phyloP scores from a whole-genome alignment of 1,140 invertebrate genomes.

The Dendrolimus kikuchii region DNA sequence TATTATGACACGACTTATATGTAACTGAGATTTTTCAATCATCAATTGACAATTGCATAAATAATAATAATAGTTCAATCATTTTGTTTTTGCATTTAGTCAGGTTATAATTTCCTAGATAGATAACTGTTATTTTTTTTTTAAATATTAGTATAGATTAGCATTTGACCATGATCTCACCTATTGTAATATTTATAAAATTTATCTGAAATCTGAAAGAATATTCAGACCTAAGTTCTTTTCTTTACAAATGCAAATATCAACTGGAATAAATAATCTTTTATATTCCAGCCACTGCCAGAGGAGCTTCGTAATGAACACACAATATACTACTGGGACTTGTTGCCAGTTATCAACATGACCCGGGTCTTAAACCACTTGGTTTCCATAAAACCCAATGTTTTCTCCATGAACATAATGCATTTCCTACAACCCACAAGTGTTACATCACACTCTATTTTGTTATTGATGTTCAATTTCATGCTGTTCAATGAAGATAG shows the following conservation, averaged over 20 bases:
- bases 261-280: neutral
- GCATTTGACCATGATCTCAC: too few relatives aligned
- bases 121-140: too few relatives aligned
- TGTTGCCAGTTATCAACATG: slow-evolving; percentile 52
- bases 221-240: too few relatives aligned
- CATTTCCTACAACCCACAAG: slow-evolving; percentile 41
- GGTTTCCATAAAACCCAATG: slow-evolving; percentile 25
- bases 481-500: slow-evolving; percentile 43
- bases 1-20: too few relatives aligned
- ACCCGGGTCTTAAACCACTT: slow-evolving; percentile 43
- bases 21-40: too few relatives aligned
- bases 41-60: too few relatives aligned
- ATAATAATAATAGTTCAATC: too few relatives aligned
- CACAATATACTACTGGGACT: slow-evolving; percentile 48
- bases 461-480: slow-evolving; percentile 41
- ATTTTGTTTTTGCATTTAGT: too few relatives aligned
- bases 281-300: slow-evolving; percentile 36
- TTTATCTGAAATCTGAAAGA: too few relatives aligned
- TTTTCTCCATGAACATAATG: slow-evolving; percentile 25
- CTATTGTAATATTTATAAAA: too few relatives aligned
- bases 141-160: too few relatives aligned
- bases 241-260: neutral
- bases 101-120: too few relatives aligned
- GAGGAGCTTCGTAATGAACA: slow-evolving; percentile 42
- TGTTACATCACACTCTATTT: slow-evolving; percentile 31